phyloP scores from a whole-genome alignment of 2,888 invertebrate genomes.

The Mactromeris polynyma region DNA sequence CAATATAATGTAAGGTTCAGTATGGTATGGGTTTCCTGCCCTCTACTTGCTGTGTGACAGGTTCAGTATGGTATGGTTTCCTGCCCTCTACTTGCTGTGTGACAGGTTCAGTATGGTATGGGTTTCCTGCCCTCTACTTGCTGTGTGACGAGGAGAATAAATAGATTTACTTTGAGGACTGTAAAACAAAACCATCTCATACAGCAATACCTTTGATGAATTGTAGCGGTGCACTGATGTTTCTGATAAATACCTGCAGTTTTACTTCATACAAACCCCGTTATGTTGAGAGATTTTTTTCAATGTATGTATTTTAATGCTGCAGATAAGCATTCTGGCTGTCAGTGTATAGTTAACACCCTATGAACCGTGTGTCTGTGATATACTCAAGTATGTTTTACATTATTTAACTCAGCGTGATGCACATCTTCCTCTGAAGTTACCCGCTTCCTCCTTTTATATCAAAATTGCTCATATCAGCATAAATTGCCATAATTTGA shows the following conservation, averaged over 20 bases:
- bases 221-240: neutral
- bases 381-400: neutral
- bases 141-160: too few species aligned
- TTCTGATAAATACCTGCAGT: neutral
- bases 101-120: too few species aligned
- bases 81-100: too few species aligned
- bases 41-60: too few species aligned
- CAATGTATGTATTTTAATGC: neutral
- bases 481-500: neutral
- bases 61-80: too few species aligned
- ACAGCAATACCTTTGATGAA: too few species aligned
- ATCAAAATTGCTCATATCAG: neutral
- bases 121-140: too few species aligned
- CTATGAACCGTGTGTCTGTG: neutral
- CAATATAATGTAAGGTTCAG: too few species aligned
- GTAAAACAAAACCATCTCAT: too few species aligned
- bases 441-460: neutral
- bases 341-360: slow-evolving; percentile 3
- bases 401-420: neutral
- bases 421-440: neutral
- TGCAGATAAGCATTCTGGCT: slow-evolving; percentile 8
- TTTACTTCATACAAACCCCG: neutral
- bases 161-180: too few species aligned
- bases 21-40: too few species aligned
- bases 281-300: neutral